Base-by-base conservation (phyloP, 2,888 invertebrate species). In the Apodemia zela region DNA sequence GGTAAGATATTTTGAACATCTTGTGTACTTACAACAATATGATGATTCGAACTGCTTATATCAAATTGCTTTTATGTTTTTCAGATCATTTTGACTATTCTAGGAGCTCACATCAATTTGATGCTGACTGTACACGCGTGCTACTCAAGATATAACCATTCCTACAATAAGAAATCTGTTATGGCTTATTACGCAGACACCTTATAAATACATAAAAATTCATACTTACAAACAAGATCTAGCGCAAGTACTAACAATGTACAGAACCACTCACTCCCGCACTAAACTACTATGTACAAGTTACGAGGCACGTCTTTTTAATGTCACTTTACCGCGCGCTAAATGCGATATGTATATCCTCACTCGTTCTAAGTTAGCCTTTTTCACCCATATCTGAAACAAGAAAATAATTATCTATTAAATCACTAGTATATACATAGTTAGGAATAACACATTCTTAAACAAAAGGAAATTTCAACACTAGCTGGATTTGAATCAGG, bases 331-430 rank as follows among this genome's bases (percentile, higher is more conserved):
- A 18, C 98, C 98, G 73, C 97, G 95, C 68, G 96, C 95, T 72
- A 98, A 85, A 80, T 98, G 96, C 1, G 96, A 94, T 74, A 97
- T 93, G 80, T 95, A 97, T 79, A 98, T 97, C 81, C 96, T 93
- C 21, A 97, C 94, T 86, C 98, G 96, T 69, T 94, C 95, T 35
- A 86, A 72, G 68, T 88, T 91, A 0, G 95, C 93, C 83, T 97
- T 97, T 79, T 98, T 97, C 59, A 98, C 97, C 95, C 96, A 98
- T 78, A 98, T 95, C 97, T 98, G 87, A 2, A 94, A 93, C 71
- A 70, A 73, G 71, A 73, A 25, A 5, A 35, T 38, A 18, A 15
- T n/a, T 21, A 10, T 64, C 15, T 17, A 57, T 51, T 33, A 63
- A 35, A 61, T 38, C 13, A 38, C 13, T 35, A 35, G 10, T 35